A percentile compares a stretch with the other conserved stretches of the same genome.
Evolutionary conservation across 2,888 invertebrate genomes (phyloP).

Genomic region (Campoplex capitator): DNA sequence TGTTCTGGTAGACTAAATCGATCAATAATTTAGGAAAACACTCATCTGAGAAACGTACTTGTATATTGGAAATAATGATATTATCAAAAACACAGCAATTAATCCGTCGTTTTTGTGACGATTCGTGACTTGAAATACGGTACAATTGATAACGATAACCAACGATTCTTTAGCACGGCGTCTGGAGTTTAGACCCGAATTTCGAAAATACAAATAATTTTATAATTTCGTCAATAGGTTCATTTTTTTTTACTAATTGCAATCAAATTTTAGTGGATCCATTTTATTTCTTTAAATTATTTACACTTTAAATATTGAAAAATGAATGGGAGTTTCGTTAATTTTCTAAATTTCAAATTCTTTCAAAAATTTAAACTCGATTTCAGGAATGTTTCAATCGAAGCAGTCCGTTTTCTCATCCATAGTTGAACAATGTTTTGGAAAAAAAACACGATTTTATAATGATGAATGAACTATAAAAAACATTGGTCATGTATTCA

Average conservation of each 20-base stretch:
- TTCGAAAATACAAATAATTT: background rate
- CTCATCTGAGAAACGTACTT: background rate
- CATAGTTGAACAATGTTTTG: too few relatives aligned
- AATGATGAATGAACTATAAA: too few relatives aligned
- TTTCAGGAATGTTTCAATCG: too few relatives aligned
- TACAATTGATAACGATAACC: background rate
- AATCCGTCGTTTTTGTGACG: background rate
- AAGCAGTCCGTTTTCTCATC: too few relatives aligned
- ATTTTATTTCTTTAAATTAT: background rate
- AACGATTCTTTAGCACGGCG: background rate
- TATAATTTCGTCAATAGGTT: background rate
- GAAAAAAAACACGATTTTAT: too few relatives aligned
- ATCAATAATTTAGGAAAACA: background rate
- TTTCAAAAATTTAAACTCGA: too few relatives aligned
- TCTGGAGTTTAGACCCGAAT: background rate
- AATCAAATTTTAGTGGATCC: background rate
- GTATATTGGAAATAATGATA: background rate
- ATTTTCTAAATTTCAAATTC: too few relatives aligned
- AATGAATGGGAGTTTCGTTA: too few relatives aligned
- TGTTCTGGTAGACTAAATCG: background rate
- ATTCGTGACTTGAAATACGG: background rate
- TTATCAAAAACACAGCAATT: background rate
- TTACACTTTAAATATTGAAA: too few relatives aligned
- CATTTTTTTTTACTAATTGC: background rate
- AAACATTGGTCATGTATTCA: too few relatives aligned